Evolutionary conservation across 1,140 invertebrate genomes (phyloP).

Genomic region (Leucophenga varia): DNA sequence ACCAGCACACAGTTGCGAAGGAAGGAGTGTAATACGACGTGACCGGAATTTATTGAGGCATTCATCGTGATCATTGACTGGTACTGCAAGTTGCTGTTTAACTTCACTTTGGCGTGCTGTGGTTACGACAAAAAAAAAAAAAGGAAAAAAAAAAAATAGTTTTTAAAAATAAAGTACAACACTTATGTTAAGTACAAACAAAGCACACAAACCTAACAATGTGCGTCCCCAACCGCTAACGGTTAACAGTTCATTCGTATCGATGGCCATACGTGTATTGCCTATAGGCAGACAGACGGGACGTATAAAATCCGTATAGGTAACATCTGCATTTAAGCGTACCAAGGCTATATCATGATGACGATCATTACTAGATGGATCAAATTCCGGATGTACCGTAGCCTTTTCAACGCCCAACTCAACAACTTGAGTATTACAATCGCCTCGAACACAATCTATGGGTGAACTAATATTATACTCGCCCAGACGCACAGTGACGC

Average conservation of each 20-base stretch:
- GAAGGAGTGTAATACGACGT: constrained; percentile 24
- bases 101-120: constrained; percentile 56
- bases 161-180: too few species aligned
- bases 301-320: constrained; percentile 69
- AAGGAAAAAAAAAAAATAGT: background rate
- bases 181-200: too few species aligned
- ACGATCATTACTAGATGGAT: constrained; percentile 21
- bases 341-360: constrained; percentile 76
- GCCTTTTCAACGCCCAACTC: constrained; percentile 47
- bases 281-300: constrained; percentile 73
- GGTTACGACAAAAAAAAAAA: background rate
- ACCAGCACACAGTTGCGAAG: constrained; percentile 66
- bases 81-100: constrained; percentile 62
- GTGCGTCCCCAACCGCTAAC: constrained; percentile 75
- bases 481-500: constrained; percentile 61
- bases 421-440: constrained; percentile 45
- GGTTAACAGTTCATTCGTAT: constrained; percentile 56
- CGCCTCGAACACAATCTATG: constrained; percentile 58
- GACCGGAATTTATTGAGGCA: constrained; percentile 59
- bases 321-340: constrained; percentile 70
- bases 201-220: constrained; percentile 52
- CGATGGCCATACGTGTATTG: constrained; percentile 28
- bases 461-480: constrained; percentile 63
- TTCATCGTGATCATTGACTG: constrained; percentile 56
- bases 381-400: constrained; percentile 52